Base-by-base conservation (phyloP, 1,140 invertebrate species). In the Drosophila subpulchrella region DNA sequence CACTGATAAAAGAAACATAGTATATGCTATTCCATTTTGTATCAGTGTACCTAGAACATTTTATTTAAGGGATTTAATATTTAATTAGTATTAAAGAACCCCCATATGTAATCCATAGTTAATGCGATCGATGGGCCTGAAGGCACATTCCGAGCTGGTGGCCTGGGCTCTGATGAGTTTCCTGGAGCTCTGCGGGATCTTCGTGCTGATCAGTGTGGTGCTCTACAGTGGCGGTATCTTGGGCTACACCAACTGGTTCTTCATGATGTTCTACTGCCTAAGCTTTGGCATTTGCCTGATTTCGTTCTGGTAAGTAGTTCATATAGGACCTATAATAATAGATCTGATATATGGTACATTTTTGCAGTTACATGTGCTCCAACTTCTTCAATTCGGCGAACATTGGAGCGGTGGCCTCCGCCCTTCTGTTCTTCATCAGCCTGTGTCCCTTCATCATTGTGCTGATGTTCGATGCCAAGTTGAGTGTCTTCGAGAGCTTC, bases 81-180 rank as follows among this genome's bases (percentile, higher is more conserved):
- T 6, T 7, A 1, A 6, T 32, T 7, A 32, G 6, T 32, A 32
- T 32, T 34, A 34, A 34, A 10, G 8, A 8, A 34, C 1, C 7
- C 32, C 32, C 0, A 8, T 10, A 10, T 2, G 0, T 8, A 32
- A 1, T 2, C 4, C 50, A 20, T 17, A 95, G 95, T 79, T 95
- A 0, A 95, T 96, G 95, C 94, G 94, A 53, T 94, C 95, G 11
- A 96, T 96, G 95, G 95, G 95, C 2, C 90, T 95, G 68, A 93
- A 94, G 58, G 93, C 94, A 0, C 93, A 93, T 67, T 93, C 93
- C 24, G 95, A 95, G 77, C 94, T 94, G 8, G 65, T 95, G 34
- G 94, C 95, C 24, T 95, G 95, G 95, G 94, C 94, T 55, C 65
- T 95, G 30, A 93, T 93, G 20, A 94, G 94, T 3, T 93, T 93